Percentiles rank a stretch among this genome's conserved stretches.
These are phyloP conservation scores for Euclidia mi DNA, from an alignment of 2,888 invertebrate species.

Conservation along the genomic window DNA sequence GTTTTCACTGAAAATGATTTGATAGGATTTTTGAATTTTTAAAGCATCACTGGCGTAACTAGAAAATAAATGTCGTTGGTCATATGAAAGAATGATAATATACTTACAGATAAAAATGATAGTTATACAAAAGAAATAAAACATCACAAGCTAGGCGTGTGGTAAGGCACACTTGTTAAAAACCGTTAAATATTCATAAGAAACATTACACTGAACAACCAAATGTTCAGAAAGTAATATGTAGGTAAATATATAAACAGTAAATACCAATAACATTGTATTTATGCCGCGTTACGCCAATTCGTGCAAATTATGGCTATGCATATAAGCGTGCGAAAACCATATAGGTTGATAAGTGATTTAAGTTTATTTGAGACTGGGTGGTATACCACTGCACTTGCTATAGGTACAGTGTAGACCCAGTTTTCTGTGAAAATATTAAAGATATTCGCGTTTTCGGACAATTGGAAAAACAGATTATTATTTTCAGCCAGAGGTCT, in stretches of 20 bases:
- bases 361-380: too few species aligned
- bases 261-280: background rate
- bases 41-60: constrained; percentile 9
- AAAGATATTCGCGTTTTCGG: background rate
- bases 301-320: background rate
- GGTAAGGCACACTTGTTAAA: constrained; percentile 7
- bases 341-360: too few species aligned
- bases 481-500: too few species aligned
- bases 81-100: background rate
- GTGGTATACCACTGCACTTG: too few species aligned
- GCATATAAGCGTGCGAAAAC: background rate
- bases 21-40: background rate
- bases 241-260: too few species aligned
- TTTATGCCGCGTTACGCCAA: constrained; percentile 16
- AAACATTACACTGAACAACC: background rate
- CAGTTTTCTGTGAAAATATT: background rate
- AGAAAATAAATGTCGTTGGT: background rate
- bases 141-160: constrained; percentile 9
- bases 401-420: background rate
- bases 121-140: constrained; percentile 3
- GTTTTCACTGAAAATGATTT: too few species aligned
- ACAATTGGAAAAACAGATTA: too few species aligned
- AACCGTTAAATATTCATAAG: background rate
- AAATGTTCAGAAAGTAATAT: background rate
- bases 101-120: constrained; percentile 1